These are phyloP conservation scores for Drosophila neotestacea DNA, from an alignment of 2,888 invertebrate species.

Conservation along the genomic window DNA sequence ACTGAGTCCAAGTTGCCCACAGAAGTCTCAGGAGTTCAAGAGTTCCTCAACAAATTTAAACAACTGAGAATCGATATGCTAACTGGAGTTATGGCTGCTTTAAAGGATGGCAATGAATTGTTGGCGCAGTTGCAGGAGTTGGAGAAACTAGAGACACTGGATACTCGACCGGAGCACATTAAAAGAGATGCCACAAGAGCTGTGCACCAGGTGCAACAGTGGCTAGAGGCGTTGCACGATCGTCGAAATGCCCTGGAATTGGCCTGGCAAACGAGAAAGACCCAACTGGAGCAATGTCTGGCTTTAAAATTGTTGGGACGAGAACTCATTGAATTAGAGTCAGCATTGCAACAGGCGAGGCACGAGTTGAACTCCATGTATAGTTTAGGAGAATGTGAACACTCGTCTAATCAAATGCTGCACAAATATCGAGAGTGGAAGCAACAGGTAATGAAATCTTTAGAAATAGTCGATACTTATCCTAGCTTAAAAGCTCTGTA, in stretches of 20 bases:
- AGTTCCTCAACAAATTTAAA: slow-evolving; percentile 89
- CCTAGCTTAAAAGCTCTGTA: no score
- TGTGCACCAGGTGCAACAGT: slow-evolving; percentile 89
- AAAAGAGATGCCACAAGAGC: slow-evolving; percentile 86
- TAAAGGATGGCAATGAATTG: slow-evolving; percentile 92
- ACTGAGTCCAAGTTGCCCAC: slow-evolving; percentile 89
- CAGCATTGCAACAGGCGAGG: slow-evolving; percentile 87
- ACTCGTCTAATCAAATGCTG: slow-evolving; percentile 89
- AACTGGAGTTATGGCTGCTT: slow-evolving; percentile 91
- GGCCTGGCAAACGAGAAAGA: slow-evolving; percentile 89
- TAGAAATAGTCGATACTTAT: no score
- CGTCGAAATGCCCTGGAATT: slow-evolving; percentile 90
- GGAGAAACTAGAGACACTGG: slow-evolving; percentile 90
- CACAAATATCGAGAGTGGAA: slow-evolving; percentile 90
- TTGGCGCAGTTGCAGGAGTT: slow-evolving; percentile 91
- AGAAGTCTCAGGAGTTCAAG: slow-evolving; percentile 90
- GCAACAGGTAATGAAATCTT: slow-evolving; percentile 86
- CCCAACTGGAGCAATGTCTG: slow-evolving; percentile 91
- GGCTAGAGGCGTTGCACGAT: slow-evolving; percentile 91
- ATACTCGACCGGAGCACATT: slow-evolving; percentile 89
- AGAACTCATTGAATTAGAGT: slow-evolving; percentile 89
- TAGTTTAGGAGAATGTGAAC: slow-evolving; percentile 89
- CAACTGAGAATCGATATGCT: slow-evolving; percentile 90
- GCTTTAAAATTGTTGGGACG: slow-evolving; percentile 90
- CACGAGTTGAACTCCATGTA: slow-evolving; percentile 86